Base-by-base conservation (phyloP, 2,888 invertebrate species). In the Sussaba pulchella region DNA sequence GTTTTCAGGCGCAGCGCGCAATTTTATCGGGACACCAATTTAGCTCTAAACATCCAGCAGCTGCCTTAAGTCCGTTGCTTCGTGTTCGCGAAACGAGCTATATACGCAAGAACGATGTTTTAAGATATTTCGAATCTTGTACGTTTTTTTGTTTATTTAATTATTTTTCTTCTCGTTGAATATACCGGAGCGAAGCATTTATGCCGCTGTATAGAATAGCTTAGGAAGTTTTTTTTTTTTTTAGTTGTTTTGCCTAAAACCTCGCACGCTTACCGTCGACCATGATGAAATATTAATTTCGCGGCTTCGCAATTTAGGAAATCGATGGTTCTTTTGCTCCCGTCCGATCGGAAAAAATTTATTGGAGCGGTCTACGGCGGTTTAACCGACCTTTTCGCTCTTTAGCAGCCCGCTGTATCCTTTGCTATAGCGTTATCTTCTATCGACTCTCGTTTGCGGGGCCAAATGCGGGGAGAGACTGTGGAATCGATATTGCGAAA, bases 1-100 rank as follows among this genome's bases (percentile, higher is more conserved):
- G 36, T 41, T 45, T 52, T 6, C 10, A 47, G 54, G 14, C 67
- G n/a, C 59, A 72, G 81, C 66, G 76, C 77, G 82, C 84, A 84
- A 85, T 88, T 85, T 87, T 82, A 84, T 84, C 86, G 83, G 43
- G 72, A 80, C 82, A 74, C 83, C 84, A 88, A 89, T 88, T 87
- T 88, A 47, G 83, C n/a, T 76, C 84, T 84, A 83, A 87, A 85
- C 83, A 83, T 84, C 82, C 74, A 82, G 86, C 88, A 85, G 88
- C 87, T 87, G 88, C 88, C 52, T 31, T 63, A 76, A 80, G 77
- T 57, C n/a, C n/a, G 17, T 50, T 31, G 78, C 59, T 43, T 41
- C 41, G 78, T 77, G 63, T 78, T 81, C 81, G 43, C 69, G 69
- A 77, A n/a, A 43, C 43, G 50, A 76, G 41, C 66, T 72, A 41